These are phyloP conservation scores for Plutella xylostella DNA, from an alignment of 2,888 invertebrate genomes.

Conservation along the genomic window DNA sequence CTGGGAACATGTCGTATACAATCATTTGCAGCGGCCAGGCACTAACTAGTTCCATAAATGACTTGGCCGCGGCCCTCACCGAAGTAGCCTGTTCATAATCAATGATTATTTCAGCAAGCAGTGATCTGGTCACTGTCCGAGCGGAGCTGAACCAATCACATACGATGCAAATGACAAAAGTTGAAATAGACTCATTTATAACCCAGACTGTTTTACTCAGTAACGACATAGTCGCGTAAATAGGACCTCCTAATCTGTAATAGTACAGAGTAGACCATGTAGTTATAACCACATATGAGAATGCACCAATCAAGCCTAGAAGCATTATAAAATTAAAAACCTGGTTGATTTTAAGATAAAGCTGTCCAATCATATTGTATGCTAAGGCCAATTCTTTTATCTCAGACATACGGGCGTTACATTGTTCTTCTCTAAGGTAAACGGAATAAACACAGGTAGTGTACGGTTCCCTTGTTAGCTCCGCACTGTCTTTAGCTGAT, in stretches of 20 bases:
- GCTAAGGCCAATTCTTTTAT: slow-evolving; percentile 28
- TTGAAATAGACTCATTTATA: too few species aligned
- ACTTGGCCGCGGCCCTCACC: slow-evolving; percentile 41
- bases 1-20: slow-evolving; percentile 13
- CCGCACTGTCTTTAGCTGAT: too few species aligned
- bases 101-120: slow-evolving; percentile 44
- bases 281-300: slow-evolving; percentile 34
- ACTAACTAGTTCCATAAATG: slow-evolving; percentile 43
- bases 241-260: slow-evolving; percentile 24
- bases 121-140: slow-evolving; percentile 31
- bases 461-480: too few species aligned
- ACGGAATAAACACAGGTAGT: too few species aligned
- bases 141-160: slow-evolving; percentile 33
- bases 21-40: slow-evolving; percentile 31
- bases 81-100: slow-evolving; percentile 37
- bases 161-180: slow-evolving; percentile 31
- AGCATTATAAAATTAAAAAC: slow-evolving; percentile 43
- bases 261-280: slow-evolving; percentile 37
- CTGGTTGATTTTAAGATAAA: slow-evolving; percentile 30
- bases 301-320: slow-evolving; percentile 32
- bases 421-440: too few species aligned
- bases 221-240: too few species aligned
- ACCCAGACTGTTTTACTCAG: too few species aligned
- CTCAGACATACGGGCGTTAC: too few species aligned
- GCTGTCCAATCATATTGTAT: slow-evolving; percentile 35